Conservation (phyloP, 1,140 invertebrate species). For the Episyrphus balteatus region DNA sequence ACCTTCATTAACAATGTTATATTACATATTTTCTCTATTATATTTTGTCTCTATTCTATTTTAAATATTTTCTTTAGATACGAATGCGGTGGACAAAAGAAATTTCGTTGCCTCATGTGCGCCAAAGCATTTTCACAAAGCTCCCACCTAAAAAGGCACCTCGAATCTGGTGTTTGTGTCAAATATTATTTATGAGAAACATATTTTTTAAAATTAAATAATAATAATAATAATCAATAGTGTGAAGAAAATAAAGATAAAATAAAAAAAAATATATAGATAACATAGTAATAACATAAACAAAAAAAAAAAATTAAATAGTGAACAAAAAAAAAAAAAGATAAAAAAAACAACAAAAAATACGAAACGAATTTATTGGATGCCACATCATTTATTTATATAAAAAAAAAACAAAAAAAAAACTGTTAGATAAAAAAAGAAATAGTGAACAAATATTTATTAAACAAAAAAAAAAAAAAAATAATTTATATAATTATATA, state of each 20-base stretch:
- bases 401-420: slow-evolving; percentile 10
- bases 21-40: background rate
- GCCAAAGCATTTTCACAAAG: slow-evolving; percentile 38
- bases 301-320: slow-evolving; percentile 7
- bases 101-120: slow-evolving; percentile 40
- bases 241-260: slow-evolving; percentile 1
- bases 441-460: slow-evolving; percentile 5
- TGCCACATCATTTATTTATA: slow-evolving; percentile 36
- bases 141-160: slow-evolving; percentile 38
- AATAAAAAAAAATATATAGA: background rate
- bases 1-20: too few species aligned
- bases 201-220: slow-evolving; percentile 38
- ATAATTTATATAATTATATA: slow-evolving; percentile 2
- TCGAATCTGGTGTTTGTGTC: slow-evolving; percentile 38
- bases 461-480: background rate
- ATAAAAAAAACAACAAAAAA: slow-evolving; percentile 16
- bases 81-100: slow-evolving; percentile 41
- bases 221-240: slow-evolving; percentile 7
- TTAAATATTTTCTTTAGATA: slow-evolving; percentile 20
- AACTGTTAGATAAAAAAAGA: slow-evolving; percentile 6
- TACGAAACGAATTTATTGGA: slow-evolving; percentile 38
- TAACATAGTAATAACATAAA: background rate
- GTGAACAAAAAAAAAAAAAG: slow-evolving; percentile 8
- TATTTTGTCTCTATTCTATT: background rate
- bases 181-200: slow-evolving; percentile 40